Evolutionary conservation across 2,888 invertebrate species (phyloP).

Genomic region (Microplitis manilae): DNA sequence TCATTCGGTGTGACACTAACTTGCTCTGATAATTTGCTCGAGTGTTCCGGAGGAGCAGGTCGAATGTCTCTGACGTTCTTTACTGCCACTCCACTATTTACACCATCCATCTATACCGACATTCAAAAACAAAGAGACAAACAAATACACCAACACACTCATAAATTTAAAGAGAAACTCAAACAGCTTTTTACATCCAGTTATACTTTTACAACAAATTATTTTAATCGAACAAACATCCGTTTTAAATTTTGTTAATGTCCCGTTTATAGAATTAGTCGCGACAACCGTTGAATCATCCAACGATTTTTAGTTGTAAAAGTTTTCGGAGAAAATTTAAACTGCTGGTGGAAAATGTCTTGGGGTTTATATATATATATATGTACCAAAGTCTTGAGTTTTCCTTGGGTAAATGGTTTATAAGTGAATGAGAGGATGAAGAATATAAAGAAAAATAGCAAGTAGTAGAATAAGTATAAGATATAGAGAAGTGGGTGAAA

Average conservation of each 20-base stretch:
- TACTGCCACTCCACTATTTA: background rate
- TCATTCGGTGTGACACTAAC: constrained; percentile 59
- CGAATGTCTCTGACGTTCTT: constrained; percentile 52
- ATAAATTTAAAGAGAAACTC: background rate
- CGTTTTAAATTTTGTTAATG: constrained; percentile 15
- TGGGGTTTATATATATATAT: background rate
- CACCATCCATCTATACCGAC: background rate
- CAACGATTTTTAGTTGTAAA: constrained; percentile 19
- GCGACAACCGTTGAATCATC: constrained; percentile 31
- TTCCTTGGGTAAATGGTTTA: constrained; percentile 34
- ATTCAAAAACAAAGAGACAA: background rate
- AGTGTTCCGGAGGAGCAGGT: constrained; percentile 56
- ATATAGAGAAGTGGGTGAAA: constrained; percentile 43
- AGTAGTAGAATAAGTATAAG: constrained; percentile 19
- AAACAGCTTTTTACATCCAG: background rate
- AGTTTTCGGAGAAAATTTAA: constrained; percentile 25
- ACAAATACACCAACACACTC: background rate
- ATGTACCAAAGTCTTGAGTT: background rate
- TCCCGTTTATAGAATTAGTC: background rate
- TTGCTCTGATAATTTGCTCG: constrained; percentile 61
- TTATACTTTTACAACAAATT: background rate
- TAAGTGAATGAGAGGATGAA: constrained; percentile 13
- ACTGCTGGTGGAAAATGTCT: background rate
- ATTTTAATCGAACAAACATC: constrained; percentile 28
- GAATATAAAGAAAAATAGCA: constrained; percentile 20